Evolutionary conservation across 2,113 vertebrate species (phyloP).

Genomic region (Grantiella picta): DNA sequence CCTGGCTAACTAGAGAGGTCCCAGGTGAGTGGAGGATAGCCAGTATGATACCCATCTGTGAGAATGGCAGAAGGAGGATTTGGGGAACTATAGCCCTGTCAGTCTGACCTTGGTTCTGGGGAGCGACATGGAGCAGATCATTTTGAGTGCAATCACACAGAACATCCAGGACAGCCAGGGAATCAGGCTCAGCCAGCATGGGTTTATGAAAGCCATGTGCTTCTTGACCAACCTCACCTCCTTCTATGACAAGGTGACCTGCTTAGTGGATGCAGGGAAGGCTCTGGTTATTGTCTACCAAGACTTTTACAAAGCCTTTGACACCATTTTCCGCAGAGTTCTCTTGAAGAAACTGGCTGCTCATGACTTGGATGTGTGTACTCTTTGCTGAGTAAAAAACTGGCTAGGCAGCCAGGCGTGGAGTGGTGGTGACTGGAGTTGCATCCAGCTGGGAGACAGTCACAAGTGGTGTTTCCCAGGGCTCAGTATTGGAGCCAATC

Average conservation of each 20-base stretch:
- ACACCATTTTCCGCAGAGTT: neutral
- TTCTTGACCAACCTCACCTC: neutral
- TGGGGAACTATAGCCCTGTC: neutral
- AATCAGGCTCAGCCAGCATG: neutral
- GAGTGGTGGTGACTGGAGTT: no score
- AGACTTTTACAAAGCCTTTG: neutral
- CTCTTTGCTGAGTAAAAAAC: neutral
- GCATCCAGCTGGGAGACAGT: accelerated
- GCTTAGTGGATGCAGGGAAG: neutral
- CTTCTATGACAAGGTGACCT: neutral
- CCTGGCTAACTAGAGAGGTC: neutral
- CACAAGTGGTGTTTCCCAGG: neutral
- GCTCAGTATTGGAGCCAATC: neutral
- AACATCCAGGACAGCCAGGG: neutral
- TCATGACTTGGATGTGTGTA: neutral
- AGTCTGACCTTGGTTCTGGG: neutral
- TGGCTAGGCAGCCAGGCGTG: neutral
- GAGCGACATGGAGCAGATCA: accelerated
- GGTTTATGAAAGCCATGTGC: neutral
- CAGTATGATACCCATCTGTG: accelerated
- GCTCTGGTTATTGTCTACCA: neutral
- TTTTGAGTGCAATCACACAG: neutral
- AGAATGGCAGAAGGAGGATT: neutral
- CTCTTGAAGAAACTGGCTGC: neutral
- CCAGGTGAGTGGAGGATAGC: neutral